Evolutionary conservation across 2,888 invertebrate species (phyloP).

Genomic region (Andrena flavipes): DNA sequence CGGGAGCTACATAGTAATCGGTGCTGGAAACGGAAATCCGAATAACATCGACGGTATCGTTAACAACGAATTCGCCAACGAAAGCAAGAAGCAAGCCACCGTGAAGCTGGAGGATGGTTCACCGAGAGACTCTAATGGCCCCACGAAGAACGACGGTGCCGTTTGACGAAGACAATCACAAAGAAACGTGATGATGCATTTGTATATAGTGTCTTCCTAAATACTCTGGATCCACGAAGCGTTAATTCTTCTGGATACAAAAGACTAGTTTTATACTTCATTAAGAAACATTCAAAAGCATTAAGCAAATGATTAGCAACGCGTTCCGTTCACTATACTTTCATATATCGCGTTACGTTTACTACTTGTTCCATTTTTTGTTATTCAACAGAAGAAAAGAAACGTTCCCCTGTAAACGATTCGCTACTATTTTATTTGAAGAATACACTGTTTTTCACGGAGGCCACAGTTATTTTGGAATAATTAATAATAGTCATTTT

Average conservation of each 20-base stretch:
- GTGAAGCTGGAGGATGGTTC: constrained; percentile 14
- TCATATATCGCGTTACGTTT: too few species aligned
- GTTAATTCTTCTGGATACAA: too few species aligned
- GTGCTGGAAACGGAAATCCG: constrained; percentile 5
- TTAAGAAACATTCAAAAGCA: too few species aligned
- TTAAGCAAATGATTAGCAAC: too few species aligned
- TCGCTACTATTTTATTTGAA: neutral
- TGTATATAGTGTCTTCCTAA: neutral
- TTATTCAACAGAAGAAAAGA: neutral
- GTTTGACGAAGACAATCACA: constrained; percentile 6
- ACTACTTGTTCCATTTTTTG: too few species aligned
- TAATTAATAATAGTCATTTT: too few species aligned
- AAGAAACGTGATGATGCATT: neutral
- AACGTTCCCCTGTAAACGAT: neutral
- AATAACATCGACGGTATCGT: neutral
- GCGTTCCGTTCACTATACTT: too few species aligned
- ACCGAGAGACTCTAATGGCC: constrained; percentile 11
- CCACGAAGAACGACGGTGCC: constrained; percentile 5
- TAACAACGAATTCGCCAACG: constrained; percentile 13
- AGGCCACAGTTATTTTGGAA: neutral
- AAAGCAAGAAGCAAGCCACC: neutral
- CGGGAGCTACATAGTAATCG: constrained; percentile 47
- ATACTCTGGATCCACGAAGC: too few species aligned
- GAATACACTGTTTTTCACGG: constrained; percentile 21
- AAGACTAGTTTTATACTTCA: too few species aligned